Evolutionary conservation across 2,888 invertebrate genomes (phyloP).

Genomic region (Xanthorhoe spadicearia): DNA sequence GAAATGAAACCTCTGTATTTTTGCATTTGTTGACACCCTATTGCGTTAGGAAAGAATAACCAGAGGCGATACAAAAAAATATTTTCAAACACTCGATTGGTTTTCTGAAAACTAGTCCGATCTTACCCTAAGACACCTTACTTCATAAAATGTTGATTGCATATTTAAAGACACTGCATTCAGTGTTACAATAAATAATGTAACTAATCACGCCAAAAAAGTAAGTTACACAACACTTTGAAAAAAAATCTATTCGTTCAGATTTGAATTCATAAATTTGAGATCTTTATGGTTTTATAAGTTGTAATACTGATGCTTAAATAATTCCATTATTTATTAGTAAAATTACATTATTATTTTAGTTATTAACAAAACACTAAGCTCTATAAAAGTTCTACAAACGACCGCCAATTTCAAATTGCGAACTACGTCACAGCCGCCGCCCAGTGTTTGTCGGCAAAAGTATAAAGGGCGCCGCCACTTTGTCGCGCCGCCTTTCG

Average conservation of each 20-base stretch:
- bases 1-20: no score
- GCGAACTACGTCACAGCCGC: constrained; percentile 66
- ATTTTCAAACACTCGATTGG: no score
- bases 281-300: not conserved
- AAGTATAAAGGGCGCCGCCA: constrained; percentile 70
- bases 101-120: no score
- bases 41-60: no score
- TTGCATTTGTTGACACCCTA: no score
- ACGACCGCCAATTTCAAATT: constrained; percentile 45
- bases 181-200: no score
- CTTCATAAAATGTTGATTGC: no score
- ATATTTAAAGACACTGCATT: no score
- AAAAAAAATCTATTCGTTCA: not conserved
- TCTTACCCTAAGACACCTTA: no score
- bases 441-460: constrained; percentile 72
- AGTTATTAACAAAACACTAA: not conserved
- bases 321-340: not conserved
- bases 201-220: no score
- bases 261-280: not conserved
- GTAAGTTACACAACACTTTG: no score
- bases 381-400: constrained; percentile 17
- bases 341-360: not conserved
- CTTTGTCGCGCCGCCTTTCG: constrained; percentile 70
- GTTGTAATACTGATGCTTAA: not conserved
- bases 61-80: no score